Evolutionary conservation across 2,797 vertebrate species (phyloP).

Genomic region (Rhinoraja longicauda): DNA sequence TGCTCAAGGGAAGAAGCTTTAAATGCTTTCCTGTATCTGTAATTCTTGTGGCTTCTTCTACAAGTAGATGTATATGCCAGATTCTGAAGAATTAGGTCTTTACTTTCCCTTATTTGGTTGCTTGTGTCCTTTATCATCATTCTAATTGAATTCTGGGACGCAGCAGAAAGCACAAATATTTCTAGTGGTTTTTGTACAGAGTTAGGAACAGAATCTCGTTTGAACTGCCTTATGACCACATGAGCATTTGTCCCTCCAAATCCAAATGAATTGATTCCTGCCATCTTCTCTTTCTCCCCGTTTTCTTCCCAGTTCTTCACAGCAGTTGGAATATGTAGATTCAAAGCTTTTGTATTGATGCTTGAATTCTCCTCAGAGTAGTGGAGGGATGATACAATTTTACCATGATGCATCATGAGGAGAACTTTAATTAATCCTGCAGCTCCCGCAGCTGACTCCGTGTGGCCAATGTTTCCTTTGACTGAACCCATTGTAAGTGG

Average conservation of each 20-base stretch:
- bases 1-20: constrained; percentile 58
- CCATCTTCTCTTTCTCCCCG: constrained; percentile 55
- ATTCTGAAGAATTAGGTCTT: constrained; percentile 54
- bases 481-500: constrained; percentile 69
- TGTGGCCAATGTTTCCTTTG: constrained; percentile 82
- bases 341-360: constrained; percentile 60
- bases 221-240: constrained; percentile 63
- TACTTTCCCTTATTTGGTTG: constrained; percentile 53
- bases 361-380: constrained; percentile 63
- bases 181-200: constrained; percentile 49
- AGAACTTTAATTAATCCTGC: constrained; percentile 81
- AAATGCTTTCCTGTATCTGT: constrained; percentile 70
- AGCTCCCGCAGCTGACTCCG: constrained; percentile 78
- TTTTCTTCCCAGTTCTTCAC: constrained; percentile 64
- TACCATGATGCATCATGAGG: constrained; percentile 74
- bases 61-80: constrained; percentile 74
- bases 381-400: constrained; percentile 72
- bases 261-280: constrained; percentile 80
- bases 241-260: constrained; percentile 85
- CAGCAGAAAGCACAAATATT: constrained; percentile 68
- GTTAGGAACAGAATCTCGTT: constrained; percentile 43
- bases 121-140: constrained; percentile 56
- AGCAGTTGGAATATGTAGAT: constrained; percentile 59
- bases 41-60: constrained; percentile 67
- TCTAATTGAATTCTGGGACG: constrained; percentile 60